Evolutionary conservation across 2,113 vertebrate species (phyloP).

Genomic region (Glaucomys volans): DNA sequence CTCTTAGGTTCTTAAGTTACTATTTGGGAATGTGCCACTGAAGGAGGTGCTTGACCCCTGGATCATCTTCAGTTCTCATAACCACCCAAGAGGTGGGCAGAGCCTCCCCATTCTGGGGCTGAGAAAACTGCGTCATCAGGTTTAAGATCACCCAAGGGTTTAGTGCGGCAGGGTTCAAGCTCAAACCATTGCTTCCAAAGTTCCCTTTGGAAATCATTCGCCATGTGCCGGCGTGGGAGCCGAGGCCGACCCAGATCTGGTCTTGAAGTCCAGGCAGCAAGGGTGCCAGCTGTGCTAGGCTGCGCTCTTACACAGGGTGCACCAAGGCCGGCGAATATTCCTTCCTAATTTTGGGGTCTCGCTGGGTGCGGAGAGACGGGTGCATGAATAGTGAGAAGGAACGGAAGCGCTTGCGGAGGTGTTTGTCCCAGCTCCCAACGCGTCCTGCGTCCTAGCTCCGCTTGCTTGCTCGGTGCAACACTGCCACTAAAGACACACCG

Average conservation of each 20-base stretch:
- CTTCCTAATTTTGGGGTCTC: neutral
- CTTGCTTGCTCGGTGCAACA: neutral
- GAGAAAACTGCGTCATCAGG: neutral
- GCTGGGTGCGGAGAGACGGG: neutral
- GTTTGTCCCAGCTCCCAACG: accelerated
- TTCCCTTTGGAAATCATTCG: neutral
- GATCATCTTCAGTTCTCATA: neutral
- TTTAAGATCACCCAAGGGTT: neutral
- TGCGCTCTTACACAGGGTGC: accelerated
- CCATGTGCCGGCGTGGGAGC: accelerated
- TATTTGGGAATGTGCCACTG: no score
- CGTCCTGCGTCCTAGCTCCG: no score
- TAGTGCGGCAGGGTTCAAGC: neutral
- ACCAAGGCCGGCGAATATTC: accelerated
- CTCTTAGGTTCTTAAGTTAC: no score
- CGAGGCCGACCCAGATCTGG: accelerated
- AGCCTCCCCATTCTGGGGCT: neutral
- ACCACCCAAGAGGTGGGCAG: no score
- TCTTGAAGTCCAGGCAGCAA: neutral
- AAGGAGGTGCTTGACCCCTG: neutral
- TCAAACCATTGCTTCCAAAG: neutral
- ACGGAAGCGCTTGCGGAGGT: accelerated
- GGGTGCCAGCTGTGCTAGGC: no score
- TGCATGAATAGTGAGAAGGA: no score
- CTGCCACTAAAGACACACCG: neutral